phyloP scores from a whole-genome alignment of 2,797 vertebrate genomes.

The Falco rusticolus region DNA sequence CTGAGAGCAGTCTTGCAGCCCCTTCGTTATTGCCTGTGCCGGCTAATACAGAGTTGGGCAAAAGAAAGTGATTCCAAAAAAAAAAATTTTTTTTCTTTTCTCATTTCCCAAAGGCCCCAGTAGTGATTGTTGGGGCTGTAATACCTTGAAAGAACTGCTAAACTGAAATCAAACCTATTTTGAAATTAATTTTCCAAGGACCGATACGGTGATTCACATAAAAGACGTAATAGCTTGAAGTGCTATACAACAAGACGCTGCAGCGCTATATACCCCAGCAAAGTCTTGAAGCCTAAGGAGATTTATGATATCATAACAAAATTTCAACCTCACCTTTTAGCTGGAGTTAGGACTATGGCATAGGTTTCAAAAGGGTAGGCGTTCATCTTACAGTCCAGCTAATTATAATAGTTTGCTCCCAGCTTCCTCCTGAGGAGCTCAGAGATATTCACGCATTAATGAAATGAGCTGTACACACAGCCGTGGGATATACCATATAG shows the following conservation, averaged over 20 bases:
- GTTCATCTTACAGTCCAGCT: not conserved
- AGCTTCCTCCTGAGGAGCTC: constrained; percentile 6
- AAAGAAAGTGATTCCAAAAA: constrained; percentile 51
- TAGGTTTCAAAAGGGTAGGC: not conserved
- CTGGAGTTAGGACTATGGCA: not conserved
- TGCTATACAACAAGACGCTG: not conserved
- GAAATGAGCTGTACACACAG: not conserved
- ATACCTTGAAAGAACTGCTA: constrained; percentile 9
- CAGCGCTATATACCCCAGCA: not conserved
- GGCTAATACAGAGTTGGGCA: constrained; percentile 25
- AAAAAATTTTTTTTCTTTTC: not conserved
- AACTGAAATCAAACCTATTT: constrained; percentile 25
- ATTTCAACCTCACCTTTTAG: not conserved
- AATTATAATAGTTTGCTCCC: constrained; percentile 6
- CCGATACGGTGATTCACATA: not conserved
- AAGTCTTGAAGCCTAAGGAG: not conserved
- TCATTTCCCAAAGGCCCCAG: constrained; percentile 37
- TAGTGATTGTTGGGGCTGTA: constrained; percentile 56
- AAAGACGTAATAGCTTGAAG: not conserved
- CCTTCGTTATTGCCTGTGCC: constrained; percentile 46
- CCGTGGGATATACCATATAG: not conserved
- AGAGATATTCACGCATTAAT: not conserved
- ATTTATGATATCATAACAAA: not conserved
- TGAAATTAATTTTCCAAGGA: constrained; percentile 16
- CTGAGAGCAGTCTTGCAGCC: constrained; percentile 64